Conservation (phyloP, 2,888 invertebrate species). For the Cylloceria caligata region DNA sequence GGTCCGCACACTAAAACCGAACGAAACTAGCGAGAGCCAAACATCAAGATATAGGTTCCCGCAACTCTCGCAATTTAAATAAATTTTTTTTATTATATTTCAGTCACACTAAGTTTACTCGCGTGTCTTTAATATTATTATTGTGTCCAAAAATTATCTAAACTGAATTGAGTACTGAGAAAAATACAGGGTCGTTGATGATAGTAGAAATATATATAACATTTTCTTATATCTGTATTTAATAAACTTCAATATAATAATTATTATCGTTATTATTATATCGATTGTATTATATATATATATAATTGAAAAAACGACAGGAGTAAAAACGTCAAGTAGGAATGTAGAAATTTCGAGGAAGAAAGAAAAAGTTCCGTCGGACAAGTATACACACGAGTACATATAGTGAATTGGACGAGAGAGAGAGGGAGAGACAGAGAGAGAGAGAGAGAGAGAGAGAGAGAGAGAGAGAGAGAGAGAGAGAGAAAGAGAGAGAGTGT, state of each 20-base stretch:
- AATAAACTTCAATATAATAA: not conserved
- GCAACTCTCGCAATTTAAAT: conserved; percentile 41
- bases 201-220: not conserved
- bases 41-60: conserved; percentile 84
- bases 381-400: conserved; percentile 28
- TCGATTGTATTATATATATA: not conserved
- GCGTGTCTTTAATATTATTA: conserved; percentile 15
- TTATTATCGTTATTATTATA: not conserved
- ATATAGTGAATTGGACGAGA: conserved; percentile 76
- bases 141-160: conserved; percentile 29
- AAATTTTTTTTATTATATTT: conserved; percentile 15
- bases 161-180: conserved; percentile 15
- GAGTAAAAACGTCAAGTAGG: not conserved
- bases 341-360: conserved; percentile 1
- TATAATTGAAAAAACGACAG: not conserved
- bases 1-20: conserved; percentile 54
- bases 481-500: conserved; percentile 65
- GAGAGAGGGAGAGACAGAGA: conserved; percentile 71
- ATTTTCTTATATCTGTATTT: not conserved
- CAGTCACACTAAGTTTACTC: conserved; percentile 22
- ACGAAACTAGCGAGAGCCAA: conserved; percentile 53
- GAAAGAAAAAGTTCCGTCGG: conserved; percentile 8
- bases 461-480: conserved; percentile 58
- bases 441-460: too few species aligned
- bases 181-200: conserved; percentile 1